A percentile compares a stretch with the other conserved stretches of the same genome.
Conservation (phyloP, 2,888 invertebrate species). For the Conus canariensis region DNA sequence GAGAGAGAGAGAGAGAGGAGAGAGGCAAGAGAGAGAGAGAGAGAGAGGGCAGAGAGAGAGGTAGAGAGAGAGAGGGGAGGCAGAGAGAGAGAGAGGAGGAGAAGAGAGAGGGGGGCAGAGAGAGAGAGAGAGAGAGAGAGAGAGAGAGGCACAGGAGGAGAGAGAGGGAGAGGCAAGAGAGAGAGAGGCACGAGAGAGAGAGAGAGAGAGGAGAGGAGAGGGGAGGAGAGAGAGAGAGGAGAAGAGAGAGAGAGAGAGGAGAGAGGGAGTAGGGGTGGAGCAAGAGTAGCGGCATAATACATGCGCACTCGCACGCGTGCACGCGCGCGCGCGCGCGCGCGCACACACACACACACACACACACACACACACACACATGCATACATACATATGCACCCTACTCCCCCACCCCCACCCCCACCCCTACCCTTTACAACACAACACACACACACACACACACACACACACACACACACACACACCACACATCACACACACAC, state of each 20-base stretch:
- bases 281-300: not conserved
- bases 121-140: not conserved
- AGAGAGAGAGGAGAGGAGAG: not conserved
- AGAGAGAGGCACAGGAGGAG: not conserved
- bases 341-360: not conserved
- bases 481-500: too few species aligned
- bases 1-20: not conserved
- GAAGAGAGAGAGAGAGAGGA: not conserved
- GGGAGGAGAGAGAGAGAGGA: not conserved
- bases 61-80: constrained; percentile 3
- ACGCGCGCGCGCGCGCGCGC: not conserved
- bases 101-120: not conserved
- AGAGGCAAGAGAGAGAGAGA: not conserved
- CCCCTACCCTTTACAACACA: too few species aligned
- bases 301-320: not conserved
- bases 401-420: too few species aligned
- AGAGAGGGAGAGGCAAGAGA: not conserved
- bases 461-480: too few species aligned
- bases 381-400: too few species aligned
- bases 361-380: not conserved
- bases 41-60: not conserved
- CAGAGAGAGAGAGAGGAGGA: not conserved
- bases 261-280: not conserved
- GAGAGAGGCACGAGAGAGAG: not conserved
- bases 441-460: too few species aligned